Conservation (phyloP, 2,888 invertebrate genomes). For the Drosophila recens region DNA sequence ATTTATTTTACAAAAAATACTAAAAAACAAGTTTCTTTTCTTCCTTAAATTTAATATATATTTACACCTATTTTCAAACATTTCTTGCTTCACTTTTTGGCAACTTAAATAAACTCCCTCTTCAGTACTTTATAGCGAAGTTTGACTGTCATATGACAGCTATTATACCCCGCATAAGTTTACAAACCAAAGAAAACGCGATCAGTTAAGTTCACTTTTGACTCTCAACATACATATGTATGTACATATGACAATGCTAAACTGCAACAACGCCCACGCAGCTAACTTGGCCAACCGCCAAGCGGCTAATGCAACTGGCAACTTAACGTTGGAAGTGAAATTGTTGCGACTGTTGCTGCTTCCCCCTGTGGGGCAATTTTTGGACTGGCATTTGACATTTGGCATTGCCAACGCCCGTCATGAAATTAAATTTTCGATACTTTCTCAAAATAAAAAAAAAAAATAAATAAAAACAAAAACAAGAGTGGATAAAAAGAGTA, state of each 20-base stretch:
- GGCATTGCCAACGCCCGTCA: slow-evolving; percentile 44
- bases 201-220: neutral
- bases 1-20: no score
- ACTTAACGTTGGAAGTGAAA: slow-evolving; percentile 42
- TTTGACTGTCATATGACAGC: neutral
- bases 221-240: neutral
- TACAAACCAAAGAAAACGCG: neutral
- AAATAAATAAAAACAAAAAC: neutral
- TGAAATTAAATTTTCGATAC: slow-evolving; percentile 46
- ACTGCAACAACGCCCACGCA: slow-evolving; percentile 52
- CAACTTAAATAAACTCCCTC: neutral
- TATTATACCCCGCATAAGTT: neutral
- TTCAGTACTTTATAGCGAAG: neutral
- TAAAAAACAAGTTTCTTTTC: no score
- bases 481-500: neutral
- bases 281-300: slow-evolving; percentile 21
- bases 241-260: neutral
- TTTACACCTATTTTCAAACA: neutral
- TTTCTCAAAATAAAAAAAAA: slow-evolving; percentile 43
- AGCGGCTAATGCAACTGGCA: slow-evolving; percentile 27
- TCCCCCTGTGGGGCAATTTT: neutral
- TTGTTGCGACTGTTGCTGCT: slow-evolving; percentile 15
- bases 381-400: slow-evolving; percentile 53
- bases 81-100: neutral
- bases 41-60: neutral